Percentiles rank a stretch among this genome's conserved stretches.
These are phyloP conservation scores for Oeneis ivallda DNA, from an alignment of 2,888 invertebrate species.

Conservation along the genomic window DNA sequence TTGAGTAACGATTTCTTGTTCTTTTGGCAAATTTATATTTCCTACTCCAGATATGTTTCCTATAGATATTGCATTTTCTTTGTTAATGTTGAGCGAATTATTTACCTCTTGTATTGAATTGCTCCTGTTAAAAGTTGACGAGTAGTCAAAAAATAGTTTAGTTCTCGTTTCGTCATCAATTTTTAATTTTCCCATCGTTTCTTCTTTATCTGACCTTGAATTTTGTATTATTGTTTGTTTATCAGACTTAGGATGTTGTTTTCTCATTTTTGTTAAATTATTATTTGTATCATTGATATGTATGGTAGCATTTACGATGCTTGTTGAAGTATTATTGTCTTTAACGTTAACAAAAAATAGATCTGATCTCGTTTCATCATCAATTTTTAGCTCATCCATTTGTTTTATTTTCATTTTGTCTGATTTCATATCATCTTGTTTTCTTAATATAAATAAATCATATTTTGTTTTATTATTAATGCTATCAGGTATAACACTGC, in stretches of 20 bases:
- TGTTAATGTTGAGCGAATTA: not conserved
- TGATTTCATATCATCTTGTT: constrained; percentile 18
- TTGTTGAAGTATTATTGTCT: not conserved
- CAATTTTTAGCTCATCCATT: constrained; percentile 66
- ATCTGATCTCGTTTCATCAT: constrained; percentile 64
- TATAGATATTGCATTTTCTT: not conserved
- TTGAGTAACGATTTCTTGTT: constrained; percentile 21
- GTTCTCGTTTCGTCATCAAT: constrained; percentile 65
- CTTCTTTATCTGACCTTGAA: constrained; percentile 40
- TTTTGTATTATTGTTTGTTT: constrained; percentile 10
- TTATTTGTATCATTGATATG: not conserved
- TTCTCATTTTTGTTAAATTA: constrained; percentile 15
- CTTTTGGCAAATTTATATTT: constrained; percentile 33
- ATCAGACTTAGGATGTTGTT: constrained; percentile 3
- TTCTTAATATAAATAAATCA: constrained; percentile 3
- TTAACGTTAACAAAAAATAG: constrained; percentile 49
- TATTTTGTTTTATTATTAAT: not conserved
- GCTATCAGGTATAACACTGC: not conserved
- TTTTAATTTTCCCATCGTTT: constrained; percentile 65
- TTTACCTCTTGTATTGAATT: constrained; percentile 1
- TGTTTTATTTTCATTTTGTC: constrained; percentile 46
- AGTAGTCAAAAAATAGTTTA: constrained; percentile 62
- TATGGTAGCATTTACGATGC: not conserved
- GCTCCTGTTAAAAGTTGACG: constrained; percentile 65
- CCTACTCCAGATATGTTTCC: constrained; percentile 34